Conservation (phyloP, 2,888 invertebrate species). For the Amphipoea oculea region DNA sequence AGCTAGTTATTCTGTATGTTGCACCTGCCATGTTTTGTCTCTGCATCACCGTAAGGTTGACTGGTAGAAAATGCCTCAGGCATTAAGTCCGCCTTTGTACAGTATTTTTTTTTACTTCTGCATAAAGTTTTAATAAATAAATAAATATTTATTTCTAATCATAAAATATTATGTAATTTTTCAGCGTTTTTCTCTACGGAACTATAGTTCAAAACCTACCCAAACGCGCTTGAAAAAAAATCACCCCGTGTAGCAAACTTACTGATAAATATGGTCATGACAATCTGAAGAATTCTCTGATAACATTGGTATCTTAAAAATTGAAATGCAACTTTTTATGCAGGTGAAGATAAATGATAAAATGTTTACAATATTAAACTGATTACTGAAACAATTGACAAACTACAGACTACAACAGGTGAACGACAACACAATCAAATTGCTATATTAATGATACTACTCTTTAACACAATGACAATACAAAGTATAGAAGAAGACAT, state of each 20-base stretch:
- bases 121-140: too few relatives aligned
- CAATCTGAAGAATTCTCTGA: neutral
- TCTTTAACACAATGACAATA: neutral
- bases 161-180: neutral
- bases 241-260: neutral
- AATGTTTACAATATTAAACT: neutral
- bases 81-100: too few relatives aligned
- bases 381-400: neutral
- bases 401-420: neutral
- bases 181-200: neutral
- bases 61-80: too few relatives aligned
- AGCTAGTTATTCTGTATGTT: too few relatives aligned
- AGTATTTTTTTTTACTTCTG: too few relatives aligned
- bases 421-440: neutral
- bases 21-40: too few relatives aligned
- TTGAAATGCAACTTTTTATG: neutral
- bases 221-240: too few relatives aligned
- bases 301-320: neutral
- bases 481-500: too few relatives aligned
- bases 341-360: neutral
- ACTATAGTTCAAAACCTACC: neutral
- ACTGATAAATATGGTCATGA: neutral
- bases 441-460: neutral
- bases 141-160: neutral
- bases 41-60: too few relatives aligned